Evolutionary conservation across 1,140 invertebrate species (phyloP).

Genomic region (Atopsyche davidsoni): DNA sequence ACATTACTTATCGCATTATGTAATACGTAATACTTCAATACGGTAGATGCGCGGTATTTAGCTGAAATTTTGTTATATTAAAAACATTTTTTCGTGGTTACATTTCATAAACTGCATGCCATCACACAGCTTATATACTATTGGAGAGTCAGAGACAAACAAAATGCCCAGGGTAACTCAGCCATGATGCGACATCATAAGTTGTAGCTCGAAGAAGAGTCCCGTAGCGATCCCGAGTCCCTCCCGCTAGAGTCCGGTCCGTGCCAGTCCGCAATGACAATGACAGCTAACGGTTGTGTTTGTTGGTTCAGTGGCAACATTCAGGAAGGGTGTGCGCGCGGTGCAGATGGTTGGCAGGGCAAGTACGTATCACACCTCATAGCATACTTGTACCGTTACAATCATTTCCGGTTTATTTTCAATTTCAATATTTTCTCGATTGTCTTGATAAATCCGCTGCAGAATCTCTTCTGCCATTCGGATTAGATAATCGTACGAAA

Average conservation of each 20-base stretch:
- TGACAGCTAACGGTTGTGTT: conserved; percentile 34
- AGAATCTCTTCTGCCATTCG: too few relatives aligned
- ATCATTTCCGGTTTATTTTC: too few relatives aligned
- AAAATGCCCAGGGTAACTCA: conserved; percentile 17
- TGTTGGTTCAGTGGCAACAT: conserved; percentile 86
- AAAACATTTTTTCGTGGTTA: too few relatives aligned
- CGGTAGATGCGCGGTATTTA: too few relatives aligned
- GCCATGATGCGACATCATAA: conserved; percentile 8
- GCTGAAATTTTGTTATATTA: too few relatives aligned
- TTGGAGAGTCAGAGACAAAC: too few relatives aligned
- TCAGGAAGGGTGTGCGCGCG: conserved; percentile 98
- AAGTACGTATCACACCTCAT: conserved; percentile 74
- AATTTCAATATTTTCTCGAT: too few relatives aligned
- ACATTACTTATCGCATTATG: too few relatives aligned
- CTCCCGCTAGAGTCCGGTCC: background rate
- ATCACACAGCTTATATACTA: too few relatives aligned
- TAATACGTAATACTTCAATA: too few relatives aligned
- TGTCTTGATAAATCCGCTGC: too few relatives aligned
- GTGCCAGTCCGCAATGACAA: conserved; percentile 16
- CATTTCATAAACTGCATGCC: too few relatives aligned
- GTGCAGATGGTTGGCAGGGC: conserved; percentile 95
- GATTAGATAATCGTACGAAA: background rate
- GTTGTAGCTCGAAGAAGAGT: conserved; percentile 7
- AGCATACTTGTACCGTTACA: conserved; percentile 18
- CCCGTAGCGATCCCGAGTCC: background rate